A percentile compares a stretch with the other conserved stretches of the same genome.
Conservation (phyloP, 2,888 invertebrate genomes). For the Orthosia incerta region DNA sequence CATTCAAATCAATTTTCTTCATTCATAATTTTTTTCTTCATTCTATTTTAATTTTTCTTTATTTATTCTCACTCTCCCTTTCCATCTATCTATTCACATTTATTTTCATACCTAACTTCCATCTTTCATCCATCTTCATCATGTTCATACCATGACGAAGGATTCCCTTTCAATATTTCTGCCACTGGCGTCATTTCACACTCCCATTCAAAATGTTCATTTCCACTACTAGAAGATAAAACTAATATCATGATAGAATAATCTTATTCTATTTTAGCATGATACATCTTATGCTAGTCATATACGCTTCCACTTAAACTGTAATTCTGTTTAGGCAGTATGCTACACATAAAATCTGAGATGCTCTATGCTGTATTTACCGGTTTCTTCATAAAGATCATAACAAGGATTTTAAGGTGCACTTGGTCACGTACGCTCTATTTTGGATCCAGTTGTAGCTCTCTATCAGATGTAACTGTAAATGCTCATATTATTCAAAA, state of each 20-base stretch:
- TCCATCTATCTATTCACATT: not conserved
- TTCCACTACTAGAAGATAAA: not conserved
- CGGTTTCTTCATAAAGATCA: not conserved
- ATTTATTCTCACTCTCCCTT: not conserved
- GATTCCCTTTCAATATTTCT: not conserved
- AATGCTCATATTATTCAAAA: not conserved
- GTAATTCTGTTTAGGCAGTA: not conserved
- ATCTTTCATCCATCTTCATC: not conserved
- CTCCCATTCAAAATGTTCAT: not conserved
- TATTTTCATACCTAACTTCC: too few relatives aligned
- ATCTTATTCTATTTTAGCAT: not conserved
- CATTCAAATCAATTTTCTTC: not conserved
- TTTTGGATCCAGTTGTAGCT: not conserved
- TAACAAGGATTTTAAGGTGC: conserved; percentile 1
- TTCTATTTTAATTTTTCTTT: not conserved
- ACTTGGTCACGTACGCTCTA: not conserved
- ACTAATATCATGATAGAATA: not conserved
- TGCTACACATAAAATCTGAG: not conserved
- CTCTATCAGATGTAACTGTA: not conserved
- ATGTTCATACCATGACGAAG: not conserved
- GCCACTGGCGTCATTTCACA: not conserved
- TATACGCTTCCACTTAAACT: not conserved
- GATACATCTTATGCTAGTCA: not conserved
- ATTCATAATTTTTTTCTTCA: not conserved
- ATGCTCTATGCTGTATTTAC: not conserved